Evolutionary conservation across 1,140 invertebrate genomes (phyloP), one percentile per base, ranked within the genome.

Genomic region (Penaeus indicus): DNA sequence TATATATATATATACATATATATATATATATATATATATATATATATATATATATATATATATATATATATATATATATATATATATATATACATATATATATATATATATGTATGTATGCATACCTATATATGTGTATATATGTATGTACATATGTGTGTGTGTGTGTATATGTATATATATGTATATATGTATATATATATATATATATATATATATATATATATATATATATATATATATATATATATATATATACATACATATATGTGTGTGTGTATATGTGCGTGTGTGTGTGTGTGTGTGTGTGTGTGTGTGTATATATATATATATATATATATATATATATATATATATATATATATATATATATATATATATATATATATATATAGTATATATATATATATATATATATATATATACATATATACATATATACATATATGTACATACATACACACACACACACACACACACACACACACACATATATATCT

Each of bases 351-450:
- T 85, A 27, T 77, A 42, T 72, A 63, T 42, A 22, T 72, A 60
- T 85, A 42, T 85, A 63, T 77, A n/a, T 85, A 63, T 85, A 27
- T 85, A 60, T 83, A 63, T 80, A 18, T 79, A 78, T 72, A 72
- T 72, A 72, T 72, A 25, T n/a, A 72, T 72, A 42, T 8, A 16
- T n/a, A n/a, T n/a, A n/a, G n/a, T n/a, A n/a, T n/a, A n/a, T n/a
- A n/a, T n/a, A n/a, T n/a, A n/a, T n/a, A 27, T 32, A 27, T 27
- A 27, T 32, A 78, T 27, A 27, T 42, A 42, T 5, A 78, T 42
- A 25, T 47, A 81, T 81, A 81, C 25, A 81, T 54, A 81, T 62
- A 81, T 42, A 81, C 60, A 81, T 62, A 81, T 62, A 81, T 62
- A 62, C n/a, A 81, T 54, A 81, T 63, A 82, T 63, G 61, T 61